Evolutionary conservation across 2,113 vertebrate genomes (phyloP).

Genomic region (Sorex fumeus): DNA sequence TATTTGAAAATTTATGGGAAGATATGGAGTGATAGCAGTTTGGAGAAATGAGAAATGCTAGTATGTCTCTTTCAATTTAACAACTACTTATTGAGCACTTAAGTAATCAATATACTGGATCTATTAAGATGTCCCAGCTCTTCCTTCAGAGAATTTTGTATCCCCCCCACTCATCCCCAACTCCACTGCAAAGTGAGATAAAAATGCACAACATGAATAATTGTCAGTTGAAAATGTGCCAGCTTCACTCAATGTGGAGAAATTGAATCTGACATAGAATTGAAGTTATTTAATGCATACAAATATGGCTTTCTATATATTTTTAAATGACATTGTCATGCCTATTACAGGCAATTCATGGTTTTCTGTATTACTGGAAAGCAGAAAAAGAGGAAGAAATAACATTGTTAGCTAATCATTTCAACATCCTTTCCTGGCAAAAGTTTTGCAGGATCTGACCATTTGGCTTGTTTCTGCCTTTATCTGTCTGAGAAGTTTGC

Average conservation of each 20-base stretch:
- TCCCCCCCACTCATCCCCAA: background rate
- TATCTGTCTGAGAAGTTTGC: background rate
- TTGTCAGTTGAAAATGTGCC: slow-evolving; percentile 60
- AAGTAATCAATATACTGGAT: slow-evolving; percentile 52
- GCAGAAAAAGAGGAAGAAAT: slow-evolving; percentile 32
- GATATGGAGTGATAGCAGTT: background rate
- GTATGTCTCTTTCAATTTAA: slow-evolving; percentile 33
- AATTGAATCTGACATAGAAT: slow-evolving; percentile 70
- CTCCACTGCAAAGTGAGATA: background rate
- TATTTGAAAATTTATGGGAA: background rate
- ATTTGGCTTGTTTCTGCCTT: background rate
- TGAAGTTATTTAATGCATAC: slow-evolving; percentile 48
- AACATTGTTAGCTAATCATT: background rate
- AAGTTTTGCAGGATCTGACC: background rate
- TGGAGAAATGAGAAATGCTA: background rate
- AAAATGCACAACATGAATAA: slow-evolving; percentile 51
- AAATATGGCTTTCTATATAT: slow-evolving; percentile 67
- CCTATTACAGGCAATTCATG: slow-evolving; percentile 31
- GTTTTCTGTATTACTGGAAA: slow-evolving; percentile 63
- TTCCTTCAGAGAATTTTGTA: slow-evolving; percentile 39
- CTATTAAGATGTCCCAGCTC: slow-evolving; percentile 7
- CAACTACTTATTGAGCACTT: background rate
- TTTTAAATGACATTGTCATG: slow-evolving; percentile 64
- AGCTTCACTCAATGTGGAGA: slow-evolving; percentile 67
- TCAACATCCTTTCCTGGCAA: background rate